Evolutionary conservation across 1,140 invertebrate species (phyloP).

Genomic region (Drosophila elegans): DNA sequence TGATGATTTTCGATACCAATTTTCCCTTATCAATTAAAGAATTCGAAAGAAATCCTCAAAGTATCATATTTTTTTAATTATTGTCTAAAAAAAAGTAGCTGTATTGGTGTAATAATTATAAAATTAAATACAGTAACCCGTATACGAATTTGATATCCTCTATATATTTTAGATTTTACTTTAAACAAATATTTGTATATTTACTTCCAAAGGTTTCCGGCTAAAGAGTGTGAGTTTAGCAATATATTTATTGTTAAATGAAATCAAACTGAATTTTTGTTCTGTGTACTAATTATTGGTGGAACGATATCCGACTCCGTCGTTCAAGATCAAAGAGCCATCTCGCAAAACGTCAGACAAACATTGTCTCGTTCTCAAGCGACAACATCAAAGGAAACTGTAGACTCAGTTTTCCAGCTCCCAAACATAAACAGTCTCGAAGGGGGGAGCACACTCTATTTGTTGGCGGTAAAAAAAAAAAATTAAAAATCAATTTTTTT

Average conservation of each 20-base stretch:
- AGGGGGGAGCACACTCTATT: slow-evolving; percentile 34
- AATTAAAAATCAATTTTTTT: slow-evolving; percentile 75
- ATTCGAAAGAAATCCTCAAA: too few species aligned
- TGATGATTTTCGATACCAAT: neutral
- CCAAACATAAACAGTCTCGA: slow-evolving; percentile 68
- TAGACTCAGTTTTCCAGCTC: slow-evolving; percentile 70
- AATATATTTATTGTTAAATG: too few species aligned
- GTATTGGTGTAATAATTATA: too few species aligned
- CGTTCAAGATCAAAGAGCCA: slow-evolving; percentile 66
- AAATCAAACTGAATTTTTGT: neutral
- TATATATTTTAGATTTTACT: too few species aligned
- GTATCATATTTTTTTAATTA: too few species aligned
- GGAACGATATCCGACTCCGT: slow-evolving; percentile 42
- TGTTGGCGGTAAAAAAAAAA: slow-evolving; percentile 39
- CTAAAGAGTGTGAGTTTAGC: too few species aligned
- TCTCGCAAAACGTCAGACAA: slow-evolving; percentile 55
- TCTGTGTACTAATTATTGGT: slow-evolving; percentile 59
- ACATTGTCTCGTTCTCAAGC: slow-evolving; percentile 58
- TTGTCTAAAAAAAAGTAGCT: too few species aligned
- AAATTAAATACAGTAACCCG: too few species aligned
- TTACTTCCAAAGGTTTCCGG: too few species aligned
- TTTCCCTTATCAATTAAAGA: neutral
- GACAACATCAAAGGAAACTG: slow-evolving; percentile 74
- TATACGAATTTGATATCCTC: too few species aligned
- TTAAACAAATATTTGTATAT: too few species aligned